Base-by-base conservation (phyloP, 2,888 invertebrate genomes). In the Saturnia japonica region DNA sequence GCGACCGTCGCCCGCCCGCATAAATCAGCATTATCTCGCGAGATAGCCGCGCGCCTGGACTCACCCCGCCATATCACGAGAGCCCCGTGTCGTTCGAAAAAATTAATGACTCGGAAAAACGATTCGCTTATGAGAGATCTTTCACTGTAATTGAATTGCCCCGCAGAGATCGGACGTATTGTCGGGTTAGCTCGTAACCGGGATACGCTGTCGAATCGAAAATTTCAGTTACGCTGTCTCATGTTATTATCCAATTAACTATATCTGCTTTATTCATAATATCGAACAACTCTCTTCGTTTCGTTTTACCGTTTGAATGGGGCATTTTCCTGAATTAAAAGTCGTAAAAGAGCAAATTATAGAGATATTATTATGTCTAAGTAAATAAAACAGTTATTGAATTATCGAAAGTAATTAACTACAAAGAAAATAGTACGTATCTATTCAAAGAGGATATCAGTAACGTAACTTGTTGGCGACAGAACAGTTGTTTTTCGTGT, bases 101-200 rank as follows among this genome's bases (percentile, higher is more conserved):
- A 94, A 93, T 94, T 94, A 93, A 94, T 94, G 94, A 92, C 93
- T 88, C 91, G 94, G 94, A 94, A 94, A 94, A 94, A 93, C 93
- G 94, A 93, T 93, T 93, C 94, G 93, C 93, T 94, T 94, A 94
- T 94, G 94, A 94, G 93, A 93, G 94, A 94, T 94, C 92, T 92
- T 91, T 92, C 91, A 89, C 88, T 93, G 92, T 94, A 94, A 94
- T 94, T 94, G 94, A 93, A 94, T 94, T 93, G 93, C 88, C 82
- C 93, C 90, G 80, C 88, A 88, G 92, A 93, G 92, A 91, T 90
- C 85, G 83, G 83, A 84, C 80, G 88, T 87, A 88, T 89, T 87
- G 91, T 90, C 85, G 83, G 81, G 80, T 85, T 82, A 85, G 86
- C 84, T 84, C 84, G 83, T 85, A 72, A 80, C 74, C 82, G 83